Base-by-base conservation (phyloP, 2,888 invertebrate genomes). In the Pristionchus fissidentatus region DNA sequence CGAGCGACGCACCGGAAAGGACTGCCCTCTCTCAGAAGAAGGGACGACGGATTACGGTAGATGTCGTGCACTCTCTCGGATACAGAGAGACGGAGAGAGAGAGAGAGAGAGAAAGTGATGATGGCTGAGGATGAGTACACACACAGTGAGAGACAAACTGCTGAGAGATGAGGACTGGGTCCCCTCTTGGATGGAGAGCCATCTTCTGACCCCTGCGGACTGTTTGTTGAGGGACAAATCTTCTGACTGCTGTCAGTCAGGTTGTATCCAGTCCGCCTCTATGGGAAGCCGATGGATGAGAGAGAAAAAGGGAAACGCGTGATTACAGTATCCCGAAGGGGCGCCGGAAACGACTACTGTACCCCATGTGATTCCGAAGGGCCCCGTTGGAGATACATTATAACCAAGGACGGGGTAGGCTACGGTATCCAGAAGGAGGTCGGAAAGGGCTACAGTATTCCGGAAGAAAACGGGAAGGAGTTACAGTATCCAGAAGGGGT, bases 131-230 rank as follows among this genome's bases (percentile, higher is more conserved):
- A 26, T 26, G 70, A 70, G 70, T 41, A 43, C 70, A n/a, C 41
- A 43, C 15, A 70, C 41, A n/a, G n/a, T n/a, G n/a, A n/a, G n/a
- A 55, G n/a, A 70, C 70, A 10, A 70, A 70, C 70, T 70, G 66
- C n/a, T n/a, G n/a, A n/a, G n/a, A n/a, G n/a, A n/a, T 66, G 43
- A 70, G 70, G 70, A 70, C 70, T 70, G n/a, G 70, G 66, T 32
- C n/a, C n/a, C n/a, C n/a, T n/a, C n/a, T n/a, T n/a, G n/a, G n/a
- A n/a, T n/a, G n/a, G n/a, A n/a, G n/a, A n/a, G n/a, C n/a, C n/a
- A n/a, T n/a, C n/a, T n/a, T n/a, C 66, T 41, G 70, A 70, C 70
- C 70, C 41, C 70, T 70, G n/a, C n/a, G n/a, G n/a, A 70, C 70
- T 70, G 70, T 70, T 70, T 70, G 70, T 38, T 22, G 22, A 32